Conservation (phyloP, 2,797 vertebrate species). For the Gymnoscopelus braueri region DNA sequence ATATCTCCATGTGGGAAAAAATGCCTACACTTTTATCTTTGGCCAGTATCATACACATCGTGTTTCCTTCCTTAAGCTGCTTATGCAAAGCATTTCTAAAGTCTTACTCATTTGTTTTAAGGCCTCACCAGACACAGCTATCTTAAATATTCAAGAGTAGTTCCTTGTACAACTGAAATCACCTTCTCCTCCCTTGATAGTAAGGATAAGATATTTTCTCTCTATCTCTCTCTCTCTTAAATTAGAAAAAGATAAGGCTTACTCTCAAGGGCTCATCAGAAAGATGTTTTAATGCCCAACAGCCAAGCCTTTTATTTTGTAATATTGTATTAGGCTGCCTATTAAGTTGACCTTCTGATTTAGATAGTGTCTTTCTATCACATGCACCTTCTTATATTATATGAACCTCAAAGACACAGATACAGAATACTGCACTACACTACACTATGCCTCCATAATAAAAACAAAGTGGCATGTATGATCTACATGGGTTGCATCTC, state of each 20-base stretch:
- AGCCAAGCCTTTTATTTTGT: slow-evolving; percentile 51
- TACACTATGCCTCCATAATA: too few relatives aligned
- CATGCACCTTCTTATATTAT: slow-evolving; percentile 21
- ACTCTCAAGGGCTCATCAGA: slow-evolving; percentile 38
- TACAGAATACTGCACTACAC: too few relatives aligned
- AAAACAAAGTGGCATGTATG: too few relatives aligned
- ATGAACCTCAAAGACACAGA: too few relatives aligned
- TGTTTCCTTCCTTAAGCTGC: slow-evolving; percentile 23
- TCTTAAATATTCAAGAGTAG: slow-evolving; percentile 61
- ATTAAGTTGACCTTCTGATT: slow-evolving; percentile 44
- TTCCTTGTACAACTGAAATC: slow-evolving; percentile 56
- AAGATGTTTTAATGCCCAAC: slow-evolving; percentile 38
- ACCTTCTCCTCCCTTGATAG: slow-evolving; percentile 48
- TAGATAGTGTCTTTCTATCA: slow-evolving; percentile 9
- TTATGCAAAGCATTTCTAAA: slow-evolving; percentile 27
- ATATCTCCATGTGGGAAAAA: slow-evolving; percentile 5
- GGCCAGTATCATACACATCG: slow-evolving; percentile 2
- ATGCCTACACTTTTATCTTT: background rate
- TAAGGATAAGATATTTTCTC: slow-evolving; percentile 63
- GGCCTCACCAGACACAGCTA: slow-evolving; percentile 27
- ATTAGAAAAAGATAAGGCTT: slow-evolving; percentile 65
- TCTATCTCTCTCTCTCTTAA: slow-evolving; percentile 36
- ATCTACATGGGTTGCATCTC: background rate
- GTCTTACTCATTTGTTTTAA: background rate
- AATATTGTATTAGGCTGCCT: slow-evolving; percentile 49